phyloP scores from a whole-genome alignment of 1,140 invertebrate species.

The Lasaia peninsularis region DNA sequence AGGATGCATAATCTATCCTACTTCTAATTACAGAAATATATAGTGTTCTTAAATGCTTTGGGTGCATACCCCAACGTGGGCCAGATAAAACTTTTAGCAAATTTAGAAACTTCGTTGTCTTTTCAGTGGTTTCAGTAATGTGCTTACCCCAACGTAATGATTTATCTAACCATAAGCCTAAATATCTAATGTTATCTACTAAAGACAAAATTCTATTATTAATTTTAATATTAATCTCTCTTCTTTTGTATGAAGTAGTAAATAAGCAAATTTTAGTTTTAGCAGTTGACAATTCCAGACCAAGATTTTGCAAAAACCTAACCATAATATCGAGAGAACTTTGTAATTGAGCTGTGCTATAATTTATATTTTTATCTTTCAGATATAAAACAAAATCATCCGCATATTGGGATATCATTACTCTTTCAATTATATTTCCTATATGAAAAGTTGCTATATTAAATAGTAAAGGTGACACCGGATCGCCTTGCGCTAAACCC shows the following conservation, averaged over 20 bases:
- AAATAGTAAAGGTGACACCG: slow-evolving; percentile 18
- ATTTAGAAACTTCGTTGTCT: slow-evolving; percentile 2
- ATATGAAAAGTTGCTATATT: slow-evolving; percentile 16
- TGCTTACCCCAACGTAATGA: slow-evolving; percentile 13
- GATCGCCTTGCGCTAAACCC: slow-evolving; percentile 16
- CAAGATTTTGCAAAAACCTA: slow-evolving; percentile 12
- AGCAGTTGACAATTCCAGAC: slow-evolving; percentile 13
- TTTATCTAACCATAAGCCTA: slow-evolving; percentile 12
- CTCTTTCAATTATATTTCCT: slow-evolving; percentile 11
- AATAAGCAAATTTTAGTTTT: slow-evolving; percentile 13
- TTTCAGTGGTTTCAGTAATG: not conserved
- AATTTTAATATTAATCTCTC: not conserved
- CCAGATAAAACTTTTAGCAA: not conserved
- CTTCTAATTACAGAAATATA: not conserved
- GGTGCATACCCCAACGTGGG: slow-evolving; percentile 21
- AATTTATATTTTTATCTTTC: not conserved
- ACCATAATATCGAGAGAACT: slow-evolving; percentile 4
- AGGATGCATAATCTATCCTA: not conserved
- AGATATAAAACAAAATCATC: slow-evolving; percentile 32
- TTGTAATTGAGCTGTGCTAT: not conserved
- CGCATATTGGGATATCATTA: slow-evolving; percentile 26
- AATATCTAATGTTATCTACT: slow-evolving; percentile 3
- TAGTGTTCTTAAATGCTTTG: not conserved
- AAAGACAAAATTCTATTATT: not conserved
- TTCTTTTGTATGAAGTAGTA: not conserved